Base-by-base conservation (phyloP, 2,113 vertebrate species). In the Carettochelys insculpta region DNA sequence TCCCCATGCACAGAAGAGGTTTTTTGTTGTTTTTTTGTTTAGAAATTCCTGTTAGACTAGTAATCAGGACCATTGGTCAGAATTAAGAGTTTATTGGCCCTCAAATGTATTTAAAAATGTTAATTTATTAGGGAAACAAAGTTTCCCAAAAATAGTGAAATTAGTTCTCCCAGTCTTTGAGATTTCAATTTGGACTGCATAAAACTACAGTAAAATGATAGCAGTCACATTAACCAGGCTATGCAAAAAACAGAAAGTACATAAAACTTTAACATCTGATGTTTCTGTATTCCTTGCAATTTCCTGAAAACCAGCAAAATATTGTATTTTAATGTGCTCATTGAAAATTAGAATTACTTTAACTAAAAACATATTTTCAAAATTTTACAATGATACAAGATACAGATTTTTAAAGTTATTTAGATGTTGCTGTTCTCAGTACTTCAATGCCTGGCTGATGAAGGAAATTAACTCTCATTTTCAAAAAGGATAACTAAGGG, bases 231-330 rank as follows among this genome's bases (percentile, higher is more conserved):
- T 68, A 27, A 5, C 8, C 11, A 61, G 16, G 13, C 1, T 76
- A 52, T 80, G 41, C 38, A 83, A 12, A 0, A 0, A 0, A 25
- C 0, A 0, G 0, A 16, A 19, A 83, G 92, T 85, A 31, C 1
- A 38, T 27, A 52, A 87, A 31, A 22, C 2, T 78, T 31, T 50
- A 41, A 0, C 12, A 47, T 41, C 73, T 77, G 48, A 82, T 82
- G 88, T 4, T 78, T 43, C 4, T 3, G 12, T 4, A 78, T 3
- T 68, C 38, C 14, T 38, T n/a, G 1, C 13, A 50, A 0, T 1
- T 54, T 89, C 87, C 78, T 17, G n/a, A 16, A 86, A 88, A 78
- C 3, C 76, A 83, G 34, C 22, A 76, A 24, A 84, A 73, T 22
- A 6, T 48, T 92, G 58, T 27, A 5, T 80, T 78, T 86, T 76